Conservation (phyloP, 2,113 vertebrate genomes). For the Gallinago paraguaiae region DNA sequence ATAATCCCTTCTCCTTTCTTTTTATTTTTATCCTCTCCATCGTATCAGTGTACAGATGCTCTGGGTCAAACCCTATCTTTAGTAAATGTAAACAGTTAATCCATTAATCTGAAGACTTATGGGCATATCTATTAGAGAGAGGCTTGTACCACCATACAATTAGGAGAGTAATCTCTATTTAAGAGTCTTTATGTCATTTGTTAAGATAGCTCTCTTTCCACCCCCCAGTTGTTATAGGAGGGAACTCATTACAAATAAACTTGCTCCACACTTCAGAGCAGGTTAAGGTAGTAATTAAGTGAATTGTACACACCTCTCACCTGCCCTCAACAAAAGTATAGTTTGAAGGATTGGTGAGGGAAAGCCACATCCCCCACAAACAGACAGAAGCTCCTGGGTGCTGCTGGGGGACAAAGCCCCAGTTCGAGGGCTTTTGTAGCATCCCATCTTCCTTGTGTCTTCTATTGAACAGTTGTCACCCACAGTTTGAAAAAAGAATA, state of each 20-base stretch:
- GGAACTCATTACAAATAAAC: slow-evolving; percentile 3
- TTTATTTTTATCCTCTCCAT: neutral
- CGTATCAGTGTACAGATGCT: neutral
- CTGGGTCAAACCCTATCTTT: neutral
- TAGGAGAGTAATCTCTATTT: neutral
- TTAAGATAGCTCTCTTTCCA: neutral
- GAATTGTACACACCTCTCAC: neutral
- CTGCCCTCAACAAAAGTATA: neutral
- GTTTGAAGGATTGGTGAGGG: neutral
- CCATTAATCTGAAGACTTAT: neutral
- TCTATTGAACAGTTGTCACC: neutral
- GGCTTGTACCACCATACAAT: neutral
- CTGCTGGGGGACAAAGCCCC: neutral
- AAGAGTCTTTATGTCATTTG: neutral
- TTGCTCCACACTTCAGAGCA: neutral
- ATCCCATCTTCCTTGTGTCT: neutral
- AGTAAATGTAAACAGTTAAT: neutral
- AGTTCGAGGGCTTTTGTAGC: neutral
- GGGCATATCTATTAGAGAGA: neutral
- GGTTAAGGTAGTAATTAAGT: neutral
- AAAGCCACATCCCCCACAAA: neutral
- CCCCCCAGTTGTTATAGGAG: neutral
- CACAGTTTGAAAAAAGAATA: neutral
- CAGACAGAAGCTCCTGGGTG: neutral
- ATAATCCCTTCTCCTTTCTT: neutral